These are phyloP conservation scores for Psylliodes chrysocephalus DNA, from an alignment of 2,888 invertebrate genomes.

Conservation along the genomic window DNA sequence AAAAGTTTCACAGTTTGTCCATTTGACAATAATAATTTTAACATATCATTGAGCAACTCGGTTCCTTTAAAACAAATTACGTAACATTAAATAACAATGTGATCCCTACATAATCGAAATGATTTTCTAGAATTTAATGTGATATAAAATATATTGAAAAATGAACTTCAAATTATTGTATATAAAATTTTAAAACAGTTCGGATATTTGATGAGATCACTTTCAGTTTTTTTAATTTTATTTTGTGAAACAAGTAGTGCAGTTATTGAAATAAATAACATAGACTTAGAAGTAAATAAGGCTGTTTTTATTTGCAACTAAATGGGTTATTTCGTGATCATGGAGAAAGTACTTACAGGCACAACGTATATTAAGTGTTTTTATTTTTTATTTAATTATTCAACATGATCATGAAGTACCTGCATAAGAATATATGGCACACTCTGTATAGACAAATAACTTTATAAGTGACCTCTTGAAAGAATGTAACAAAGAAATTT, in stretches of 20 bases:
- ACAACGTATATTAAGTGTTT: constrained; percentile 37
- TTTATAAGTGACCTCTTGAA: constrained; percentile 24
- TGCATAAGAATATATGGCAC: constrained; percentile 32
- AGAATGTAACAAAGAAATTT: constrained; percentile 14
- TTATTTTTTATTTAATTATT: constrained; percentile 33
- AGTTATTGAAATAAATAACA: constrained; percentile 32
- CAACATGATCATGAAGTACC: constrained; percentile 37
- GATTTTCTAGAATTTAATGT: not conserved
- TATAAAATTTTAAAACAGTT: constrained; percentile 10
- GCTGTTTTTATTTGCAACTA: constrained; percentile 48
- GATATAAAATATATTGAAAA: not conserved
- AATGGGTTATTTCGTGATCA: constrained; percentile 40
- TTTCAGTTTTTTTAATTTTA: not conserved
- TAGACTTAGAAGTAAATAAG: constrained; percentile 47
- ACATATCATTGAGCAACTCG: too few species aligned
- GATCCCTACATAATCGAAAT: not conserved
- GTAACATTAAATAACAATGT: not conserved
- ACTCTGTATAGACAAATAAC: constrained; percentile 40
- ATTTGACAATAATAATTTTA: too few species aligned
- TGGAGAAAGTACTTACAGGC: constrained; percentile 29
- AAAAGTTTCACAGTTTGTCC: too few species aligned
- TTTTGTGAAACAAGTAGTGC: constrained; percentile 28
- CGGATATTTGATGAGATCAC: constrained; percentile 28
- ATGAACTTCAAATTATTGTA: constrained; percentile 11
- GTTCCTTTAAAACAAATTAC: too few species aligned